phyloP scores from a whole-genome alignment of 2,113 vertebrate genomes.

The Crotalus horridus region DNA sequence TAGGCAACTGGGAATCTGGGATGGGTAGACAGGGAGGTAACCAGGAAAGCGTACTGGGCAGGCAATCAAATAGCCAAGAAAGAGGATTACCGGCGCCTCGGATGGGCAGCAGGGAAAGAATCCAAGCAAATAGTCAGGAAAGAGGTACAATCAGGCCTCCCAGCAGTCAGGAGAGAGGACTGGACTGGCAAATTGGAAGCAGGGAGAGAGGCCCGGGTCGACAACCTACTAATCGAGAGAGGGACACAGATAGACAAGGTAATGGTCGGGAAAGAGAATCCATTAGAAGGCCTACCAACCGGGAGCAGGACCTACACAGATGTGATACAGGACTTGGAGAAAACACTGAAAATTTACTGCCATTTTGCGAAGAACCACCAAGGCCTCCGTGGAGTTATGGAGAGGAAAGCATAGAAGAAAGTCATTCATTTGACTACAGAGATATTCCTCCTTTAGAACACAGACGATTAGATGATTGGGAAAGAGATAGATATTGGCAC shows the following conservation, averaged over 20 bases:
- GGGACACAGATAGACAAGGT: slow-evolving; percentile 52
- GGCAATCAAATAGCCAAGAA: slow-evolving; percentile 59
- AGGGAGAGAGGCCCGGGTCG: slow-evolving; percentile 53
- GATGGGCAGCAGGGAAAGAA: slow-evolving; percentile 39
- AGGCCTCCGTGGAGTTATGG: slow-evolving; percentile 73
- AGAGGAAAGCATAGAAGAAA: slow-evolving; percentile 73
- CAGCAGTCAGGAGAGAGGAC: slow-evolving; percentile 61
- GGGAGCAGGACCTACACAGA: slow-evolving; percentile 68
- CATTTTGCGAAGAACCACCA: slow-evolving; percentile 65
- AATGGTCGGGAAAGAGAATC: slow-evolving; percentile 63
- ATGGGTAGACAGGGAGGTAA: slow-evolving; percentile 49
- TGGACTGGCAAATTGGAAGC: slow-evolving; percentile 48
- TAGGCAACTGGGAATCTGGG: slow-evolving; percentile 48
- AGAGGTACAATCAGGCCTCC: slow-evolving; percentile 56
- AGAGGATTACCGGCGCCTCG: slow-evolving; percentile 49
- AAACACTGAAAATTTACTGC: slow-evolving; percentile 63
- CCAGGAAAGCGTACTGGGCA: slow-evolving; percentile 58
- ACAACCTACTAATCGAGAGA: slow-evolving; percentile 61
- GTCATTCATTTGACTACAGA: slow-evolving; percentile 72
- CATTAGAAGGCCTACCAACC: slow-evolving; percentile 62
- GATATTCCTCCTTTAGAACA: slow-evolving; percentile 68
- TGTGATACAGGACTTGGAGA: slow-evolving; percentile 62
- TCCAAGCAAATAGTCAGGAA: slow-evolving; percentile 56
- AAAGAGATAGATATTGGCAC: slow-evolving; percentile 82
- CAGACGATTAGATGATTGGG: slow-evolving; percentile 71